A percentile compares a stretch with the other conserved stretches of the same genome.
These are phyloP conservation scores for Selene dorsalis DNA, from an alignment of 2,797 vertebrate genomes.

Conservation along the genomic window DNA sequence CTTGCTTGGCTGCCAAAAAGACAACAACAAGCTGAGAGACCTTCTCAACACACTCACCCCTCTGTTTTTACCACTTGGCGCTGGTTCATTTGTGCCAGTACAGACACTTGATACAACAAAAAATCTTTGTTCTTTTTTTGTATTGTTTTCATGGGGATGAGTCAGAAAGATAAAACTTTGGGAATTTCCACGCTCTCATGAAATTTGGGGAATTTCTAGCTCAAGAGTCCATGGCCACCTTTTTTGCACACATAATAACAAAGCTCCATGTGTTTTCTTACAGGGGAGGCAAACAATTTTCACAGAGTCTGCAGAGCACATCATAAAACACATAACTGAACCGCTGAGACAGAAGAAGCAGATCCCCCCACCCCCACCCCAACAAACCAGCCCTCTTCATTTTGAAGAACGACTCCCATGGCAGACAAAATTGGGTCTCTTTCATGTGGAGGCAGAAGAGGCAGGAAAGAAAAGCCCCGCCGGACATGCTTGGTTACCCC, in stretches of 20 bases:
- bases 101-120: conserved; percentile 17
- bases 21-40: conserved; percentile 9
- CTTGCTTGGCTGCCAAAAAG: conserved; percentile 1
- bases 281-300: conserved; percentile 17
- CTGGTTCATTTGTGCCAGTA: conserved; percentile 7
- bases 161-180: not conserved
- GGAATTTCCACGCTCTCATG: conserved; percentile 9
- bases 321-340: conserved; percentile 28
- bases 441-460: conserved; percentile 51
- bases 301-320: conserved; percentile 29
- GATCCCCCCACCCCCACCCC: conserved; percentile 6
- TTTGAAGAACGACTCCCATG: conserved; percentile 36
- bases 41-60: not conserved
- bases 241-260: conserved; percentile 33
- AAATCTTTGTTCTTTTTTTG: not conserved
- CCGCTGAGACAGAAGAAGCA: conserved; percentile 37
- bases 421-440: conserved; percentile 31
- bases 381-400: conserved; percentile 34
- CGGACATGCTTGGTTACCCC: conserved; percentile 63
- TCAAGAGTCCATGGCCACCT: not conserved
- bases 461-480: conserved; percentile 44
- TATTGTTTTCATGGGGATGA: not conserved
- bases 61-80: conserved; percentile 25
- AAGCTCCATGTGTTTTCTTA: conserved; percentile 27
- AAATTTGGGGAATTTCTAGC: conserved; percentile 5